These are phyloP conservation scores for Anas acuta DNA, from an alignment of 2,797 vertebrate genomes.

Conservation along the genomic window DNA sequence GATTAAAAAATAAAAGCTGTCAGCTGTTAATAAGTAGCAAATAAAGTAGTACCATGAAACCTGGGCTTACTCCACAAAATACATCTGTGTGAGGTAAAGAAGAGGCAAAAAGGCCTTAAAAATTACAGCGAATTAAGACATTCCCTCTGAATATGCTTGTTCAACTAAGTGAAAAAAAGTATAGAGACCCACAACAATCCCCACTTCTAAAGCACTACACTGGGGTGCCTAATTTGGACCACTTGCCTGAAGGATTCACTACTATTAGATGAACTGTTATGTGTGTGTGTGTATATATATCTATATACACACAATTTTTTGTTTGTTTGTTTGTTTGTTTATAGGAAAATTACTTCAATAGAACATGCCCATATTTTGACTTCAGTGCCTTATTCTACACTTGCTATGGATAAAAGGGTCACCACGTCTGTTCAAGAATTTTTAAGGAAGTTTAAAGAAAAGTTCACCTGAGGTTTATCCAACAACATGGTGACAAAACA, in stretches of 20 bases:
- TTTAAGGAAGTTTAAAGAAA: background rate
- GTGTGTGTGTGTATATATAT: background rate
- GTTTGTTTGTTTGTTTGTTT: background rate
- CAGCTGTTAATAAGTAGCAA: background rate
- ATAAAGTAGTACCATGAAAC: background rate
- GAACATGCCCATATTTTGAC: background rate
- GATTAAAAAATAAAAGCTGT: conserved; percentile 17
- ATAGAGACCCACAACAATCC: background rate
- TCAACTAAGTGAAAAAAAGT: background rate
- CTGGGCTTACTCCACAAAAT: background rate
- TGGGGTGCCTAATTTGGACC: background rate
- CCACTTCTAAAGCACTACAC: background rate
- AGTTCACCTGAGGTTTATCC: background rate
- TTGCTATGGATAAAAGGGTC: background rate
- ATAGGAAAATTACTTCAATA: background rate
- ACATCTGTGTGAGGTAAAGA: background rate
- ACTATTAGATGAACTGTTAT: background rate
- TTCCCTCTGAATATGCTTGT: background rate
- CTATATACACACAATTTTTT: no score
- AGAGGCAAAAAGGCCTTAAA: background rate
- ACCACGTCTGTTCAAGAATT: background rate
- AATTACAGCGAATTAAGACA: background rate
- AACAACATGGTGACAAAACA: background rate
- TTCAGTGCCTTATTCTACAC: background rate
- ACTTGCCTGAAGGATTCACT: background rate